Evolutionary conservation across 2,113 vertebrate genomes (phyloP).

Genomic region (Taurulus bubalis): DNA sequence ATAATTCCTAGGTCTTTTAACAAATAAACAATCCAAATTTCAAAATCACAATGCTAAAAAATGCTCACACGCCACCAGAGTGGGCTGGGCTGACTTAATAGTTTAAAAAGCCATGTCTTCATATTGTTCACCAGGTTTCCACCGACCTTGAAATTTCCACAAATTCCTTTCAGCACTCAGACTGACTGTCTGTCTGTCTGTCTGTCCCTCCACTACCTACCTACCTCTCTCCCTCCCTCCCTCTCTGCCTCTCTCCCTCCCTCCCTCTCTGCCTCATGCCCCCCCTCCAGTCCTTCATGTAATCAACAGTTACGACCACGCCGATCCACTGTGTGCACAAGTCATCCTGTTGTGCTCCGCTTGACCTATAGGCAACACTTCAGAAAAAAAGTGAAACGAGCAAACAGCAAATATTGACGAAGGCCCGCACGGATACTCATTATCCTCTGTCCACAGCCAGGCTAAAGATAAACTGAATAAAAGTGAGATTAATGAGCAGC

Average conservation of each 20-base stretch:
- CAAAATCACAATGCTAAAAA: neutral
- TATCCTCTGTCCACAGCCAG: neutral
- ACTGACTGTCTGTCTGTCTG: too few species aligned
- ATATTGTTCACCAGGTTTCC: neutral
- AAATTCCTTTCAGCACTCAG: neutral
- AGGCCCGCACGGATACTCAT: neutral
- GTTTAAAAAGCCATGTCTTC: neutral
- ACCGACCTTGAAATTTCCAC: constrained; percentile 16
- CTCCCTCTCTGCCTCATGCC: neutral
- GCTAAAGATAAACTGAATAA: constrained; percentile 4
- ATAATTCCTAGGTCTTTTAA: neutral
- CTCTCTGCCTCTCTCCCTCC: neutral
- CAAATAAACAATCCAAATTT: neutral
- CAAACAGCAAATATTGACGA: constrained; percentile 33
- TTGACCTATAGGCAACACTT: constrained; percentile 6
- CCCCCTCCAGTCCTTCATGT: constrained; percentile 9
- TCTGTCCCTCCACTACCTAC: neutral
- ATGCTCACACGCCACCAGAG: neutral
- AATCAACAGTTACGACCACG: constrained; percentile 71
- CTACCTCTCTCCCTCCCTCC: neutral
- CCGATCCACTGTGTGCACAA: constrained; percentile 46
- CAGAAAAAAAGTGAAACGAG: constrained; percentile 1
- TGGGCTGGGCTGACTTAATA: fast-evolving
- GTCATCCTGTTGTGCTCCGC: neutral
- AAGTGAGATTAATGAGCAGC: neutral